Evolutionary conservation across 2,888 invertebrate species (phyloP).

Genomic region (Ichneumoninae sp.): DNA sequence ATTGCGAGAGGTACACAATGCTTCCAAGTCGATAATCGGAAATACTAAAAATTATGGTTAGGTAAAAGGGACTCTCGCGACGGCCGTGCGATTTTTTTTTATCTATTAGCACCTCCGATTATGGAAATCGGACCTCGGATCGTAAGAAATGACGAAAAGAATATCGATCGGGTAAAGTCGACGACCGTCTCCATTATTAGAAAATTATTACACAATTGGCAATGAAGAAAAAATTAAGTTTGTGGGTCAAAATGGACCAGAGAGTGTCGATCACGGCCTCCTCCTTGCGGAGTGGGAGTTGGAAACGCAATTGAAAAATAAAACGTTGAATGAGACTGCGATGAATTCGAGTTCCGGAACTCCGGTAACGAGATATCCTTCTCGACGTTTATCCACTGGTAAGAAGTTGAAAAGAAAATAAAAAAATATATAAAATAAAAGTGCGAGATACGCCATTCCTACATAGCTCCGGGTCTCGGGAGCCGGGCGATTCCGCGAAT

Average conservation of each 20-base stretch:
- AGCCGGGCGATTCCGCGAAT: slow-evolving; percentile 63
- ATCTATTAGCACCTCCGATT: neutral
- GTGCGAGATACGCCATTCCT: slow-evolving; percentile 33
- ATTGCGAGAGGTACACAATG: neutral
- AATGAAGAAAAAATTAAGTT: neutral
- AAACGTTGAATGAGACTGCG: neutral
- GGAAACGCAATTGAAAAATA: slow-evolving; percentile 10
- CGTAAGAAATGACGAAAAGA: neutral
- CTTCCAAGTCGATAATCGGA: neutral
- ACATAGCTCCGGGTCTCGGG: slow-evolving; percentile 25
- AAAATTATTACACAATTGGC: neutral
- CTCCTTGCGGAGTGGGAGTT: neutral
- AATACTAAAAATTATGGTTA: neutral
- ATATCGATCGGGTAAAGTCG: neutral
- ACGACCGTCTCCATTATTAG: no score
- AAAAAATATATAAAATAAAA: slow-evolving; percentile 1
- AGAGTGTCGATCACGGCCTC: neutral
- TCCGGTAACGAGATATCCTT: slow-evolving; percentile 42
- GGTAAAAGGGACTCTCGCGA: neutral
- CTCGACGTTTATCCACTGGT: slow-evolving; percentile 28
- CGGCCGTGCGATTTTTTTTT: neutral
- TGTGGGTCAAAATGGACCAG: neutral
- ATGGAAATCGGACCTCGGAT: neutral
- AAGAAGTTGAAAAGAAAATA: slow-evolving; percentile 74
- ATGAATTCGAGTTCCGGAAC: slow-evolving; percentile 30